Base-by-base conservation (phyloP, 92 coral and sea anemone genomes). In the Paramuricea clavata region DNA sequence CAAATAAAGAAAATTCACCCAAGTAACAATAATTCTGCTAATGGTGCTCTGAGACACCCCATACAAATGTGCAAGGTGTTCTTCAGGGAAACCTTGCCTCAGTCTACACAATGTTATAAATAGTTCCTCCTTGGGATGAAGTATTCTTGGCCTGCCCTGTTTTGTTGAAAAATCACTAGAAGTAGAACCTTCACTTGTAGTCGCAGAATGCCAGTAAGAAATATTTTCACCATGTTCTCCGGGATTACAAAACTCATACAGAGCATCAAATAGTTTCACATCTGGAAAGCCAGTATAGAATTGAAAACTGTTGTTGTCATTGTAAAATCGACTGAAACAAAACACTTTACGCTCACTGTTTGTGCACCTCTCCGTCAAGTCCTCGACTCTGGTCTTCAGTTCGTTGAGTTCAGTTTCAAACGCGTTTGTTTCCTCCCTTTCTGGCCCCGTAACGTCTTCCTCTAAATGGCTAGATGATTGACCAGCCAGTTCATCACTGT, bases 161-260 rank as follows among this genome's bases (percentile, higher is more conserved):
- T 85, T 88, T 25, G 60, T 81, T 47, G 86, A 19, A 10, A 52
- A 70, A 41, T 61, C 89, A 9, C 13, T 25, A 34, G n/a, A n/a
- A n/a, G n/a, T n/a, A n/a, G 26, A 56, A 76, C 74, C 85, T 17
- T 86, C 79, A 82, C 61, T 62, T 76, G 88, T 83, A 32, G 78
- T 68, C 61, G 83, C 2, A n/a, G 93, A 91, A 88, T 88, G 90
- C 89, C 91, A 86, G 85, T 86, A 89, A 12, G 7, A 43, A 41
- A 82, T 89, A 83, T 92, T 89, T 87, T 91, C 89, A 23, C 91
- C 94, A 76, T 76, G 15, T 69, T 87, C 86, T 27, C 93, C 93
- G 10, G 93, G 88, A 73, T 85, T 57, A 71, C 73, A 73, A 68
- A 78, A 88, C 32, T 81, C 75, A 60, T 54, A 86, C 59, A 90